phyloP scores from a whole-genome alignment of 2,797 vertebrate species.

The Ciconia nigra region DNA sequence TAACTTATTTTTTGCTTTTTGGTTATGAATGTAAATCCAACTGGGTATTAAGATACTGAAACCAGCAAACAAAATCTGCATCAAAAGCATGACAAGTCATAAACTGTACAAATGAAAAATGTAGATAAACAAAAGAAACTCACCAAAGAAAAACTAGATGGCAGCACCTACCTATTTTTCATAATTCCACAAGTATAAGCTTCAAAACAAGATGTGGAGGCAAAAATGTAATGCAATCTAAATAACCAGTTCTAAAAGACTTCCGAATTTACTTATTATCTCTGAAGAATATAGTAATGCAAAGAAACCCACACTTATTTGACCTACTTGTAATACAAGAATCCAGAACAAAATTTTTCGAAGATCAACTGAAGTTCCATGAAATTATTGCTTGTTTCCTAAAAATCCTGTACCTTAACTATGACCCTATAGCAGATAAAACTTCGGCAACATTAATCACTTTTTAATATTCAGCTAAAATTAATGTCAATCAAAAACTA shows the following conservation, averaged over 20 bases:
- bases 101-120: background rate
- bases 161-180: conserved; percentile 63
- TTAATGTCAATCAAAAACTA: background rate
- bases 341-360: background rate
- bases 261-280: background rate
- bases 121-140: background rate
- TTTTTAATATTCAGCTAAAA: background rate
- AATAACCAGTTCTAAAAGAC: background rate
- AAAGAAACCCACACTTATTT: background rate
- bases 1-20: background rate
- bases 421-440: background rate
- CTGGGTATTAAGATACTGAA: background rate
- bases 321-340: background rate
- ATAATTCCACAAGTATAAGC: background rate
- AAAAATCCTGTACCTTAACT: background rate
- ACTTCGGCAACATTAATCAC: background rate
- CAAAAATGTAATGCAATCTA: background rate
- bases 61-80: background rate
- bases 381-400: background rate
- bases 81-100: background rate
- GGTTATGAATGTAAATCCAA: background rate
- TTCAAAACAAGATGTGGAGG: background rate
- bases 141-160: conserved; percentile 58
- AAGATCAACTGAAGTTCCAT: background rate
- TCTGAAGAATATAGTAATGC: background rate